phyloP scores from a whole-genome alignment of 37 sponge, comb jelly and placozoan genomes.

The Halisarca cf. caerulea region DNA sequence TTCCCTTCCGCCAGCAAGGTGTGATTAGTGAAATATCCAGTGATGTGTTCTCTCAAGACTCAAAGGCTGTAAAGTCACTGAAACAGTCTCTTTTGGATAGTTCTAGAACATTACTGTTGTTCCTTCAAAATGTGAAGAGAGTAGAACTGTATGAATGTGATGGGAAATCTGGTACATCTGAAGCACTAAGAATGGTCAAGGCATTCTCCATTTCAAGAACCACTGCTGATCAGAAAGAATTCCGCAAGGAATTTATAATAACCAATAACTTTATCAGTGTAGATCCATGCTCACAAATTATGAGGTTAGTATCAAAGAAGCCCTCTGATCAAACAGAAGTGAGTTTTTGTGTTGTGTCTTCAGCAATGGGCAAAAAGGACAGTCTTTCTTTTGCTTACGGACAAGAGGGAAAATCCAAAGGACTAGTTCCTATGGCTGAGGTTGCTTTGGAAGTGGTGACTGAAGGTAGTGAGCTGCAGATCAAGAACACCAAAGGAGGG shows the following conservation, averaged over 20 bases:
- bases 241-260: not conserved
- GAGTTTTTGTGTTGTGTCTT: not conserved
- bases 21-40: conserved; percentile 48
- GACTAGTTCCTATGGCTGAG: conserved; percentile 46
- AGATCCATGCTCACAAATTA: not conserved
- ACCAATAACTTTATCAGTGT: not conserved
- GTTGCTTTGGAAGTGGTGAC: conserved; percentile 30
- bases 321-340: not conserved
- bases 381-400: not conserved
- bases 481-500: not conserved
- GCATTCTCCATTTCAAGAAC: not conserved
- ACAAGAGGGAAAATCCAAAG: conserved; percentile 13
- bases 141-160: conserved; percentile 50
- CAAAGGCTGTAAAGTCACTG: conserved; percentile 19
- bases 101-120: conserved; percentile 54
- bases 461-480: no score
- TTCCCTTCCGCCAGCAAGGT: conserved; percentile 56
- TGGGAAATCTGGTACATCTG: not conserved
- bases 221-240: not conserved
- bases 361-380: conserved; percentile 5
- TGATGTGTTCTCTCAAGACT: conserved; percentile 5
- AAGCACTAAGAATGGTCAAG: not conserved
- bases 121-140: conserved; percentile 61
- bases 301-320: not conserved
- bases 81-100: conserved; percentile 19